Percentiles rank a stretch among this genome's conserved stretches.
phyloP scores from a whole-genome alignment of 2,797 vertebrate genomes.

The Poeciliopsis gracilis region DNA sequence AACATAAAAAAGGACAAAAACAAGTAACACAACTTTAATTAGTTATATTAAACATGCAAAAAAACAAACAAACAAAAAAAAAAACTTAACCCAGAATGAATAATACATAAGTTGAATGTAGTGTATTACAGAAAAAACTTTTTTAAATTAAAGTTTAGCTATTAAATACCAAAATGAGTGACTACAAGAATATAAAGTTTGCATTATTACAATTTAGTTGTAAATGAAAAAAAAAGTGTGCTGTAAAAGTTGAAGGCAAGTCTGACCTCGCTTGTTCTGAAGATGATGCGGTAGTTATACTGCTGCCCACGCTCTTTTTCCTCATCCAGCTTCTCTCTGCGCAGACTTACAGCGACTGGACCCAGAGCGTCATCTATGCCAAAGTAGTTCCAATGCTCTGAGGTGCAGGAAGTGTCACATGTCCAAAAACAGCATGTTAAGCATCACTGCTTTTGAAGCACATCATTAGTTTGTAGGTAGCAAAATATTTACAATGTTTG shows the following conservation, averaged over 20 bases:
- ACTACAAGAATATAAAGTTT: constrained; percentile 15
- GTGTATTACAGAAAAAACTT: neutral
- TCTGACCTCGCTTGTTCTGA: constrained; percentile 95
- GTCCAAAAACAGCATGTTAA: neutral
- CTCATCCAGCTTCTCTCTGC: constrained; percentile 95
- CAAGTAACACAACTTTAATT: constrained; percentile 33
- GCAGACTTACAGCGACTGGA: constrained; percentile 93
- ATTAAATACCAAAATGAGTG: constrained; percentile 1
- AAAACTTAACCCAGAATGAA: neutral
- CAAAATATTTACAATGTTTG: neutral
- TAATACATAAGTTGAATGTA: neutral
- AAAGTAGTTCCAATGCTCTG: constrained; percentile 99
- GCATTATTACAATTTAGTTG: constrained; percentile 2
- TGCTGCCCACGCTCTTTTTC: constrained; percentile 94
- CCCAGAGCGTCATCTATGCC: constrained; percentile 93
- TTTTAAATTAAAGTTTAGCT: neutral
- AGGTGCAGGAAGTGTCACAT: constrained; percentile 23
- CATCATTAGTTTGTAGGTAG: neutral
- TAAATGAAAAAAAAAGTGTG: constrained; percentile 3
- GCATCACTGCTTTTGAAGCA: constrained; percentile 1
- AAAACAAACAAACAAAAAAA: neutral
- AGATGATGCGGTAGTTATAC: constrained; percentile 95
- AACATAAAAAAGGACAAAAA: neutral
- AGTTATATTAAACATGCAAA: constrained; percentile 22
- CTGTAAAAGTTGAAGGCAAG: neutral